phyloP scores from a whole-genome alignment of 1,140 invertebrate species.

The Thaumatotibia leucotreta region DNA sequence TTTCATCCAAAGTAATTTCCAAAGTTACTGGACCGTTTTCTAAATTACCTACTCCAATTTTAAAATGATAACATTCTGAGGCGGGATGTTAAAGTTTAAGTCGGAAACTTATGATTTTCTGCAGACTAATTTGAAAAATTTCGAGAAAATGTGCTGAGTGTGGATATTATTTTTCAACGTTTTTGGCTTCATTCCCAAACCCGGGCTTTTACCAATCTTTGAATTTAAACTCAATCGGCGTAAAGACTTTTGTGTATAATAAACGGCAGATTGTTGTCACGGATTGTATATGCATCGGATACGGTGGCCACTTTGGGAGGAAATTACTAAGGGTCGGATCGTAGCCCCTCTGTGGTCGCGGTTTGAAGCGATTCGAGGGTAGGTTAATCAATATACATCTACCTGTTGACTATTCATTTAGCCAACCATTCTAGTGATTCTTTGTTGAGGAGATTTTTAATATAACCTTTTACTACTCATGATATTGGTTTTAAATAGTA shows the following conservation, averaged over 20 bases:
- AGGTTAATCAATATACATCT: too few relatives aligned
- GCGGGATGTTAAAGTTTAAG: neutral
- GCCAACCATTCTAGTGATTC: too few relatives aligned
- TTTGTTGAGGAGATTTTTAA: too few relatives aligned
- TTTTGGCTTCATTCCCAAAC: neutral
- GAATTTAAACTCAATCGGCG: neutral
- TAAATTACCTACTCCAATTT: neutral
- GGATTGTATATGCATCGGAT: neutral
- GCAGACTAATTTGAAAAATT: neutral
- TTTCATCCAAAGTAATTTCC: neutral
- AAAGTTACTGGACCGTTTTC: neutral
- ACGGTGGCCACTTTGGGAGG: neutral
- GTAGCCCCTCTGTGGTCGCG: neutral
- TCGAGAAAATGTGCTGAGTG: neutral
- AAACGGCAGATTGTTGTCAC: neutral
- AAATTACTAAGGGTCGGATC: neutral
- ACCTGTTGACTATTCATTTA: too few relatives aligned
- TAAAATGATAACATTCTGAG: neutral
- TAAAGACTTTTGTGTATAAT: slow-evolving; percentile 5
- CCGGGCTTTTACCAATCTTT: neutral
- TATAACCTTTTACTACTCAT: too few relatives aligned
- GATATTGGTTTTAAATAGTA: too few relatives aligned
- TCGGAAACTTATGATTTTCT: neutral
- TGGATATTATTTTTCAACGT: neutral
- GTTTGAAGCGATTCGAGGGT: too few relatives aligned